A percentile compares a stretch with the other conserved stretches of the same genome.
Evolutionary conservation across 2,113 vertebrate species (phyloP).

Genomic region (Phalacrocorax brasilianus): DNA sequence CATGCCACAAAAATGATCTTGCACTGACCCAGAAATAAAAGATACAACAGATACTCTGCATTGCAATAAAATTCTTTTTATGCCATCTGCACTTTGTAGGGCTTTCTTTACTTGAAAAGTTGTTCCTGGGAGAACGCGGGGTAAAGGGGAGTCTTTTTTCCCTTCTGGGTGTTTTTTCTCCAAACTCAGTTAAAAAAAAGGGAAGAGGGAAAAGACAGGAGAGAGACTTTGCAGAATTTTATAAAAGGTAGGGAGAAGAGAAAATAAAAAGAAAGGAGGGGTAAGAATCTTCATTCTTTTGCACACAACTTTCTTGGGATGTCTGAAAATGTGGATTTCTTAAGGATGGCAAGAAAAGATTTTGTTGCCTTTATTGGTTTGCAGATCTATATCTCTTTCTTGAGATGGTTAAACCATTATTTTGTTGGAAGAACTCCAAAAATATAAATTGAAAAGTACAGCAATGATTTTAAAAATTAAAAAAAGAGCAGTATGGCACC

Average conservation of each 20-base stretch:
- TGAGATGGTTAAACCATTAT: constrained; percentile 62
- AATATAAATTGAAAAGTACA: constrained; percentile 59
- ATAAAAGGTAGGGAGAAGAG: background rate
- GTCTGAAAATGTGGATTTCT: constrained; percentile 26
- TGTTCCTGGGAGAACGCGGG: background rate
- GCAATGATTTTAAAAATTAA: constrained; percentile 72
- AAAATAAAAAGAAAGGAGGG: background rate
- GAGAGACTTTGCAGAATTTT: constrained; percentile 42
- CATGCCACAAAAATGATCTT: constrained; percentile 88
- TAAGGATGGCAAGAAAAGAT: constrained; percentile 97
- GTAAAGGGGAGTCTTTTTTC: background rate
- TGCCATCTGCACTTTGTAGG: constrained; percentile 89
- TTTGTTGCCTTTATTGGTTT: constrained; percentile 93
- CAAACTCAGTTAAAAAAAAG: background rate
- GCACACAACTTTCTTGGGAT: constrained; percentile 94
- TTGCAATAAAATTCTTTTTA: constrained; percentile 99
- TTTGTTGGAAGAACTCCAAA: constrained; percentile 66
- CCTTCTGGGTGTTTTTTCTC: background rate
- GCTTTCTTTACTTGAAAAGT: background rate
- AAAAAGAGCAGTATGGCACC: constrained; percentile 78
- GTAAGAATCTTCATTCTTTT: constrained; percentile 83
- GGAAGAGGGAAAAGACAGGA: background rate
- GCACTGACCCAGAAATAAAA: constrained; percentile 79
- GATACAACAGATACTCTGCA: constrained; percentile 86
- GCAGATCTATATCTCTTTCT: constrained; percentile 74